Conservation (phyloP, 1,140 invertebrate species). For the Lucilia cuprina region DNA sequence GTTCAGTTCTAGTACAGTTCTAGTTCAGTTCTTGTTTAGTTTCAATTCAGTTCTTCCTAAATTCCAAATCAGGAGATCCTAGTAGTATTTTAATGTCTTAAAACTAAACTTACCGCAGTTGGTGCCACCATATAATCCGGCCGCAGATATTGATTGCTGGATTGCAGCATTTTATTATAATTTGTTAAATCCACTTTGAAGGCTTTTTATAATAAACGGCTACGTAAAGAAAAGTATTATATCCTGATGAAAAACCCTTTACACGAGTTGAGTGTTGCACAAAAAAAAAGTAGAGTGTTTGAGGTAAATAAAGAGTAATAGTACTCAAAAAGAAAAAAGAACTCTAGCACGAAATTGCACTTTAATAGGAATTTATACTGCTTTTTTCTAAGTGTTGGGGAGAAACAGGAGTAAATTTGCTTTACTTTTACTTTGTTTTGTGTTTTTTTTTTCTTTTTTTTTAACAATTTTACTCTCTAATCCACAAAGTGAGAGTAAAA, state of each 20-base stretch:
- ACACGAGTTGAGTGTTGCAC: background rate
- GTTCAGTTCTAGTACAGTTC: no score
- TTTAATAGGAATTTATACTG: background rate
- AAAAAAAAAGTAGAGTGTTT: background rate
- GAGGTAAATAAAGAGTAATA: background rate
- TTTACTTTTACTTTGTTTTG: background rate
- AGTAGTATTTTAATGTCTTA: no score
- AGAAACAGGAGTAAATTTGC: background rate
- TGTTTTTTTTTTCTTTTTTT: background rate
- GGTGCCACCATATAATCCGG: constrained; percentile 91
- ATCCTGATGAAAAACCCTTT: background rate
- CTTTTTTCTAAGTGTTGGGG: background rate
- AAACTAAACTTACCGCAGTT: constrained; percentile 77
- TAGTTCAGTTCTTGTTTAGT: no score
- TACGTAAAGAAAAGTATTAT: background rate
- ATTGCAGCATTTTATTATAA: constrained; percentile 77
- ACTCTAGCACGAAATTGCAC: background rate
- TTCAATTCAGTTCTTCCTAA: no score
- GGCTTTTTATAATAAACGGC: constrained; percentile 50
- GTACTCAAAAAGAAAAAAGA: no score
- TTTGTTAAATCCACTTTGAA: constrained; percentile 63
- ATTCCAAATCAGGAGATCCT: no score
- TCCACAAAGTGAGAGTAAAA: constrained; percentile 33
- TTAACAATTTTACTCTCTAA: constrained; percentile 17
- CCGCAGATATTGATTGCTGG: constrained; percentile 83